Evolutionary conservation across 1,140 invertebrate genomes (phyloP), one percentile per base, ranked within the genome.

Genomic region (Trissolcus basalis): DNA sequence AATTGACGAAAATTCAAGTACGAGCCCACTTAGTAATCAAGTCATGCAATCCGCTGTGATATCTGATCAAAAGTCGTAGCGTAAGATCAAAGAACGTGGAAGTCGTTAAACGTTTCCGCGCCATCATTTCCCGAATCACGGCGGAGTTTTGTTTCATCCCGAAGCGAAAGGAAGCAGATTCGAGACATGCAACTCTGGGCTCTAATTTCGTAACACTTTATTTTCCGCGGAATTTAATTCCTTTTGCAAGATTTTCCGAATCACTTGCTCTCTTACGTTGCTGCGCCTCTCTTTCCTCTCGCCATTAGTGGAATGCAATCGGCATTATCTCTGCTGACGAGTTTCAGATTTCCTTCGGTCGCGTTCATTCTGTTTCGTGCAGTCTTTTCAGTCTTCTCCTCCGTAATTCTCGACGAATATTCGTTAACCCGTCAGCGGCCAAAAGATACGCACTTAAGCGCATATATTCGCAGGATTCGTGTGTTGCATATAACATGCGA

Each of bases 331-430:
- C 60, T 36, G 43, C 45, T 39, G 32, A 9, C 15, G 49, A 33
- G 43, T 35, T 50, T 45, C 13, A 51, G 65, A n/a, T 59, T 36
- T 59, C 47, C 50, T 54, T 61, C 49, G 44, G 14, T 27, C 32
- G 32, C 44, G 32, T 33, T 55, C 39, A 35, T 54, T 67, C 60
- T 45, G 8, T 60, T 51, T 36, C 65, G 16, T 51, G 10, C 39
- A 12, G 49, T 71, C 60, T 67, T 78, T 78, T 67, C 50, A 75
- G 71, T 79, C 63, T 71, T 70, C 45, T 56, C 50, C 54, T 27
- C 58, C 48, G 49, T 54, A 74, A 69, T 58, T 64, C 50, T 35
- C 50, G 35, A 39, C 16, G 44, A 60, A 78, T 59, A 59, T 27
- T 27, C 33, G 65, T 72, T 59, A 59, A 68, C 59, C 50, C 50